These are phyloP conservation scores for Chaetops frenatus DNA, from an alignment of 2,113 vertebrate genomes.

Conservation along the genomic window DNA sequence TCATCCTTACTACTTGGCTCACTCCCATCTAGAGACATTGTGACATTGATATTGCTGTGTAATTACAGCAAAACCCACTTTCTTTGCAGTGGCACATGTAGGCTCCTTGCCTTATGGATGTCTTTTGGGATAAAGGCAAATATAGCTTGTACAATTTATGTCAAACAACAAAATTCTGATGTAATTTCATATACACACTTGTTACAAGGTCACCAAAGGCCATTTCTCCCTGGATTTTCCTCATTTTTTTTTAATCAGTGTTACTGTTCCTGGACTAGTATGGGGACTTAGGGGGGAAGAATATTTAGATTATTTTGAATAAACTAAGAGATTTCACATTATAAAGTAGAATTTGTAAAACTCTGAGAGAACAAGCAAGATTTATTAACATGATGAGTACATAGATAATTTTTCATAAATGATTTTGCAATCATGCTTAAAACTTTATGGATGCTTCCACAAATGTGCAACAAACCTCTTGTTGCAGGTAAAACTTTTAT, in stretches of 20 bases:
- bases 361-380: neutral
- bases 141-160: neutral
- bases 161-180: neutral
- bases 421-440: neutral
- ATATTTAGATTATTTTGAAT: neutral
- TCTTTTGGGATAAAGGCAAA: neutral
- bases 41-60: neutral
- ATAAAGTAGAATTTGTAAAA: neutral
- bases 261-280: neutral
- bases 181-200: neutral
- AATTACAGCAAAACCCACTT: neutral
- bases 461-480: neutral
- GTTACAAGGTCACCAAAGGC: neutral
- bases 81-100: neutral
- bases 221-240: neutral
- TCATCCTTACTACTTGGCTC: neutral
- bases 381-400: neutral
- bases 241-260: neutral
- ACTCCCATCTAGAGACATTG: neutral
- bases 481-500: neutral
- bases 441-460: neutral
- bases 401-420: neutral
- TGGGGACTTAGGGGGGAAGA: neutral
- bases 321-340: neutral
- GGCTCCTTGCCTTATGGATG: neutral